Conservation (phyloP, 1,140 invertebrate species). For the Megathymus violae region DNA sequence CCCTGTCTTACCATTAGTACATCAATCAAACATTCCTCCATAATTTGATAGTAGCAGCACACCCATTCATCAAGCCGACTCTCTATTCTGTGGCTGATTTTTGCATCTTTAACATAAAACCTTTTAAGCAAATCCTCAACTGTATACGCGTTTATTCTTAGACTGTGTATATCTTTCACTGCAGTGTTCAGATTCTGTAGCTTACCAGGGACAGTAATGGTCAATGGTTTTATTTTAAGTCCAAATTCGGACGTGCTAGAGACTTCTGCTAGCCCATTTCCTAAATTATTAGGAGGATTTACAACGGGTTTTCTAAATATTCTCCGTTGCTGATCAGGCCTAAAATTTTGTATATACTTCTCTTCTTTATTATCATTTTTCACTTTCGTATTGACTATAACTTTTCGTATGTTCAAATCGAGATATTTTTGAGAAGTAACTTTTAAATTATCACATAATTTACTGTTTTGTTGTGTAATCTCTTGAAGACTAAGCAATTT, state of each 20-base stretch:
- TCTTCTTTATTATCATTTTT: background rate
- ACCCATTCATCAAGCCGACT: constrained; percentile 49
- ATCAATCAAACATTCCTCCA: constrained; percentile 48
- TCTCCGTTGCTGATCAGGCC: background rate
- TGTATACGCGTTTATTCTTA: background rate
- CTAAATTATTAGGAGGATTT: background rate
- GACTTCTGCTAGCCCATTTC: background rate
- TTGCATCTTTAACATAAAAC: constrained; percentile 41
- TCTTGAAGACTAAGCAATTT: constrained; percentile 1
- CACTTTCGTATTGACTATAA: constrained; percentile 1
- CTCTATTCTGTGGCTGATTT: constrained; percentile 38
- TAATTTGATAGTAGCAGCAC: constrained; percentile 53
- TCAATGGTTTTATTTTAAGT: background rate
- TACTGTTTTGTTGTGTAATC: background rate
- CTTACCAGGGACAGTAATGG: background rate
- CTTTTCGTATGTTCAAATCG: background rate
- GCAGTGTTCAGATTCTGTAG: background rate
- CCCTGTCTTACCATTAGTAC: constrained; percentile 42
- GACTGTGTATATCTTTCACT: background rate
- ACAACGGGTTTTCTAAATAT: background rate
- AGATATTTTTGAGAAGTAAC: background rate
- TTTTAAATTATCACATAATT: background rate
- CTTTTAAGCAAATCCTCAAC: constrained; percentile 39
- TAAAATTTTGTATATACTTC: background rate
- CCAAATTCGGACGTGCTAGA: background rate